Evolutionary conservation across 2,113 vertebrate genomes (phyloP), one percentile per base, ranked within the genome.

Genomic region (Nesogale talazaci): DNA sequence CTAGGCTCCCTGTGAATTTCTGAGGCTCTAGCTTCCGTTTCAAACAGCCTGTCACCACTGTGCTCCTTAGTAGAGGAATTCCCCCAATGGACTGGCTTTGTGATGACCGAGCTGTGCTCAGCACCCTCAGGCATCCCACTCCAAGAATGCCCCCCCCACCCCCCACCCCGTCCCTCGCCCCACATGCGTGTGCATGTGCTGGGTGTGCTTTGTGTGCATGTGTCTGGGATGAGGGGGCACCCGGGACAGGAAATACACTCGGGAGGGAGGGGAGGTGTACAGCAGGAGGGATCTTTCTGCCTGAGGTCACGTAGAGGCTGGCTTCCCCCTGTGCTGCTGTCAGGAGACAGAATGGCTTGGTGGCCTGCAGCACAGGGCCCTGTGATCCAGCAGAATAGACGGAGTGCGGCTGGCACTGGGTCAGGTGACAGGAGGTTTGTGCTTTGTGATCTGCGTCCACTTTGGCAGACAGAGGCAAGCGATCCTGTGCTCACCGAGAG

Each of bases 401-500:
- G 85, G 70, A 79, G 27, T 42, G 20, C 88, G 57, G 78, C 1
- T 0, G 9, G 16, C 12, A 14, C 31, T 38, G 36, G 57, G 38
- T 70, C 88, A 81, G 22, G 36, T 22, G 63, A 40, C 69, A 20
- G 23, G 75, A 72, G 7, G 42, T 94, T 86, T 79, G 46, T 93
- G n/a, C 31, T 70, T 7, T 61, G 27, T 91, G 74, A 72, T 52
- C 40, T 70, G 19, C 84, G 57, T 78, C 88, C 88, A 56, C 6
- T 3, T 42, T 83, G 75, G 63, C 72, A 82, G 76, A 91, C 56
- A 83, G 1, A 83, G 81, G 59, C 56, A 88, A 86, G 88, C 1
- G 42, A 20, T 85, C 31, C 63, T 52, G 16, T 36, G n/a, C 6
- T 17, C 12, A 63, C 29, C 57, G 25, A 36, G 22, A 80, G 72